These are phyloP conservation scores for Platycheirus albimanus DNA, from an alignment of 2,888 invertebrate genomes.

Conservation along the genomic window DNA sequence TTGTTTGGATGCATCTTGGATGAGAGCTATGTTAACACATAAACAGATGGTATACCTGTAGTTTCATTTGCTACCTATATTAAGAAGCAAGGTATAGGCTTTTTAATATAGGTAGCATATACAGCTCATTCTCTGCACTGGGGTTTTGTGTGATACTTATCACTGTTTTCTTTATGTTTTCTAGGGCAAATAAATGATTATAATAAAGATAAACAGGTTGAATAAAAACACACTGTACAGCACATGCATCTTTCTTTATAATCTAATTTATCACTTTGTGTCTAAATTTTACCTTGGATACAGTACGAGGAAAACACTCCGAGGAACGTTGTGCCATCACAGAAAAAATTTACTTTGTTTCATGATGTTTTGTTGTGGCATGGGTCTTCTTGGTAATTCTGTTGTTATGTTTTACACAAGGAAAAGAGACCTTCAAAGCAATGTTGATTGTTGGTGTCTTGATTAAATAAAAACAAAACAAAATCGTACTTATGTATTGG, in stretches of 20 bases:
- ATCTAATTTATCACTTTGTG: constrained; percentile 57
- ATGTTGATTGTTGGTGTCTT: constrained; percentile 1
- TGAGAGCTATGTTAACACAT: too few relatives aligned
- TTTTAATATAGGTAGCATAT: constrained; percentile 15
- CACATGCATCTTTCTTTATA: constrained; percentile 36
- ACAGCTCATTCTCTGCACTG: constrained; percentile 8
- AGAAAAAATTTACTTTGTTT: constrained; percentile 32
- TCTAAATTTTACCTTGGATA: constrained; percentile 39
- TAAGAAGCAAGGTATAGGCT: too few relatives aligned
- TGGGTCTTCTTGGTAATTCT: constrained; percentile 5
- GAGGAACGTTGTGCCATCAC: background rate
- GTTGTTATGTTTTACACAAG: constrained; percentile 1
- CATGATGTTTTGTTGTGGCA: constrained; percentile 20
- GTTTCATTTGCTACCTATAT: too few relatives aligned
- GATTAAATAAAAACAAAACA: background rate
- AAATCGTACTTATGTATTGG: too few relatives aligned
- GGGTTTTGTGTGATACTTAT: constrained; percentile 43
- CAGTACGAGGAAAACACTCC: background rate
- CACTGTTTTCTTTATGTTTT: constrained; percentile 36
- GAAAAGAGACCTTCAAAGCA: constrained; percentile 1
- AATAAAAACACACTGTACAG: constrained; percentile 7
- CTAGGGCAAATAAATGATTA: constrained; percentile 47
- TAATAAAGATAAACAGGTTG: constrained; percentile 41
- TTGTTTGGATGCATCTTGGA: too few relatives aligned
- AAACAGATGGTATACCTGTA: too few relatives aligned